Conservation (phyloP, 2,797 vertebrate genomes). For the Cheirogaleus major region DNA sequence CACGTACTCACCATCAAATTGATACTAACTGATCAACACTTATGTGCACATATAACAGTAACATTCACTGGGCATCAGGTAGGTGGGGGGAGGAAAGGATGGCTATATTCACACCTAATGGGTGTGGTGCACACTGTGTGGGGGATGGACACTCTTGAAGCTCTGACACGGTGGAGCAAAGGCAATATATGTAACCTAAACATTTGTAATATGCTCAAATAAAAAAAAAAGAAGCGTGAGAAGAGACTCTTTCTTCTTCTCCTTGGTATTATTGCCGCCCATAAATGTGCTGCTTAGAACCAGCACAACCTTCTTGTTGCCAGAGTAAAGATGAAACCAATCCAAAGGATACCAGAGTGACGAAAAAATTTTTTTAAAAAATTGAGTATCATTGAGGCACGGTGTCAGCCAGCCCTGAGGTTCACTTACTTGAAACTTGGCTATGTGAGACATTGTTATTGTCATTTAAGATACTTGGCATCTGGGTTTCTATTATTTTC, state of each 20-base stretch:
- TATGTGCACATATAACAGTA: no score
- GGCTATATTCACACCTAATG: no score
- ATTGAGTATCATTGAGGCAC: neutral
- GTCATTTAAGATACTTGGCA: neutral
- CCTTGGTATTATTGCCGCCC: neutral
- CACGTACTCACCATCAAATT: no score
- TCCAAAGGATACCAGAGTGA: neutral
- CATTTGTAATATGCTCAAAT: no score
- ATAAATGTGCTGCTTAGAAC: neutral
- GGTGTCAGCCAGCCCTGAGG: neutral
- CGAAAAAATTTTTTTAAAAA: neutral
- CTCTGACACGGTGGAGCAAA: no score
- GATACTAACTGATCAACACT: no score
- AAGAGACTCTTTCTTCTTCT: neutral
- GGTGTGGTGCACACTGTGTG: rapidly evolving
- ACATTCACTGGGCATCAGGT: no score
- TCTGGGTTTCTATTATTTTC: slow-evolving; percentile 7
- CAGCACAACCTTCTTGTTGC: neutral
- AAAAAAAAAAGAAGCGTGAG: neutral
- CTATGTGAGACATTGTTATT: neutral
- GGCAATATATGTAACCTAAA: no score
- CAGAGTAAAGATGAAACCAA: neutral
- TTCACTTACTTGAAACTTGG: neutral
- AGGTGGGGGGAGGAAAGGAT: no score
- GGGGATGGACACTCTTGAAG: no score